phyloP scores from a whole-genome alignment of 2,888 invertebrate genomes.

The Cylindroiulus punctatus region DNA sequence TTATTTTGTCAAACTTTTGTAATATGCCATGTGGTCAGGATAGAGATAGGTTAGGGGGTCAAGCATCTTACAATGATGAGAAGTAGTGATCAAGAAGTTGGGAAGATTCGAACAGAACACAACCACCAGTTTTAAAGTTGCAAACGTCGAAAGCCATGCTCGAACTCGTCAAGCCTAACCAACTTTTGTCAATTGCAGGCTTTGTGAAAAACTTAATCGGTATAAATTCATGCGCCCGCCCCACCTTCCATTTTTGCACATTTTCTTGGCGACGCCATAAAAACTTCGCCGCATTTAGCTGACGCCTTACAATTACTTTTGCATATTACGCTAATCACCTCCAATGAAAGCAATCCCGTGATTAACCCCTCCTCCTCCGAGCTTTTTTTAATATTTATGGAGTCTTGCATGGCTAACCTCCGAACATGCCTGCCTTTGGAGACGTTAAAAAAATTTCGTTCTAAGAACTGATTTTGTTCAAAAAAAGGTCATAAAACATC shows the following conservation, averaged over 20 bases:
- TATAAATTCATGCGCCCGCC: not conserved
- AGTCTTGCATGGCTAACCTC: slow-evolving; percentile 22
- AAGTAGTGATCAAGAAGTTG: too few species aligned
- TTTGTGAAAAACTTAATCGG: not conserved
- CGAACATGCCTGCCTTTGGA: not conserved
- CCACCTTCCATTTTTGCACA: not conserved
- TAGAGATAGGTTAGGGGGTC: too few species aligned
- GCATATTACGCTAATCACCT: slow-evolving; percentile 30
- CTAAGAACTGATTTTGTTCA: not conserved
- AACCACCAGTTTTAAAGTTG: too few species aligned
- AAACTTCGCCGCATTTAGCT: slow-evolving; percentile 21
- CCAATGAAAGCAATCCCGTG: slow-evolving; percentile 28
- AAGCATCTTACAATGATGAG: too few species aligned
- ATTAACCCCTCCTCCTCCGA: slow-evolving; percentile 16
- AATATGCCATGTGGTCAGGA: too few species aligned
- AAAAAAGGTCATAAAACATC: not conserved
- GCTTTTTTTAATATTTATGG: slow-evolving; percentile 31
- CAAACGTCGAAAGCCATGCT: too few species aligned
- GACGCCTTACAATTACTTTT: slow-evolving; percentile 39
- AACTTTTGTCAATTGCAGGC: not conserved
- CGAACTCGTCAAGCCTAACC: not conserved
- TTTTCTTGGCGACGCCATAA: not conserved
- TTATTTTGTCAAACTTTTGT: too few species aligned
- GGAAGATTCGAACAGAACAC: too few species aligned
- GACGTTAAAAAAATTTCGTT: not conserved